phyloP scores from a whole-genome alignment of 64 coral and sea anemone species.

The Acropora tenuis region DNA sequence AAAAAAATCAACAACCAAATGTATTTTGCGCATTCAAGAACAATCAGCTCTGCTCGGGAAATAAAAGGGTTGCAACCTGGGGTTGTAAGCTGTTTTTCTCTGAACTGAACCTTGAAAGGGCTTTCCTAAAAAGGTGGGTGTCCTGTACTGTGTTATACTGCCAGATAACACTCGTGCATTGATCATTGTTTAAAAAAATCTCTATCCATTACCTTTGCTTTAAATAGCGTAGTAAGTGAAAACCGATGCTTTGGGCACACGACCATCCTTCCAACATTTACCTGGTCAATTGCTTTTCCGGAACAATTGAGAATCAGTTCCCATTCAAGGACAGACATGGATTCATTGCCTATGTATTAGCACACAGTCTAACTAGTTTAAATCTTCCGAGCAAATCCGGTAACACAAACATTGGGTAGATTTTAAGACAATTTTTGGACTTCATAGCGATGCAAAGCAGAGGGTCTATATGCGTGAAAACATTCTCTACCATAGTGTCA shows the following conservation, averaged over 20 bases:
- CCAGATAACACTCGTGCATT: neutral
- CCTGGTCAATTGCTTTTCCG: constrained; percentile 28
- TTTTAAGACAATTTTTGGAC: neutral
- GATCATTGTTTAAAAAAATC: constrained; percentile 27
- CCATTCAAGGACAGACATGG: constrained; percentile 42
- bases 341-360: constrained; percentile 21
- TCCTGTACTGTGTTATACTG: neutral
- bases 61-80: neutral
- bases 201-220: constrained; percentile 60
- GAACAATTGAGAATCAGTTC: constrained; percentile 65
- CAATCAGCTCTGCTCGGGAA: constrained; percentile 9
- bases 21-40: neutral
- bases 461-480: constrained; percentile 1
- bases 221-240: constrained; percentile 64
- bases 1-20: neutral
- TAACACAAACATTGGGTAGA: constrained; percentile 2
- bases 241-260: constrained; percentile 69
- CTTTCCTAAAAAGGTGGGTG: constrained; percentile 17
- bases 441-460: neutral
- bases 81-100: neutral
- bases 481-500: constrained; percentile 36
- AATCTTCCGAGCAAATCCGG: neutral
- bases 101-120: constrained; percentile 17
- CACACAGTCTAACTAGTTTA: constrained; percentile 1
- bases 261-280: constrained; percentile 28